phyloP scores from a whole-genome alignment of 2,888 invertebrate genomes.

The Allophyes oxyacanthae region DNA sequence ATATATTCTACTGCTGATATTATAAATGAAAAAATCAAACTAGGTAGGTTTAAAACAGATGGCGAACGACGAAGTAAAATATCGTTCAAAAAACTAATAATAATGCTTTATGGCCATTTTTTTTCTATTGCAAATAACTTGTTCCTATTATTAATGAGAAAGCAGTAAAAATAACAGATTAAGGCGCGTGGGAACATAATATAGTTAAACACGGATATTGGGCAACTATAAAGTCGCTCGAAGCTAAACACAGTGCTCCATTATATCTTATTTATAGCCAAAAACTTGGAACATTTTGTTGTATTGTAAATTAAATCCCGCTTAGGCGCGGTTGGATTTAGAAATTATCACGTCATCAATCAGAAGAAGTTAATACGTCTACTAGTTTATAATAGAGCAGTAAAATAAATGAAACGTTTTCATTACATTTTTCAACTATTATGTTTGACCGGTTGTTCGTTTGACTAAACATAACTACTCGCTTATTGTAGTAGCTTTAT shows the following conservation, averaged over 20 bases:
- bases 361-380: conserved; percentile 40
- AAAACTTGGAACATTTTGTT: conserved; percentile 54
- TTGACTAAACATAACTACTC: too few species aligned
- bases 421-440: conserved; percentile 30
- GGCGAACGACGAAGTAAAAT: conserved; percentile 33
- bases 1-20: conserved; percentile 9
- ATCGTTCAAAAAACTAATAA: conserved; percentile 34
- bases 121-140: conserved; percentile 55
- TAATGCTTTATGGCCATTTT: conserved; percentile 50
- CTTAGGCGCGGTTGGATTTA: conserved; percentile 50
- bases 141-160: conserved; percentile 59
- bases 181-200: conserved; percentile 63
- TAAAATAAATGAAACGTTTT: conserved; percentile 35
- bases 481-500: too few species aligned
- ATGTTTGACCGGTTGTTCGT: conserved; percentile 8
- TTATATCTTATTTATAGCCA: conserved; percentile 65
- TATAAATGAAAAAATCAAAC: conserved; percentile 24
- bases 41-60: conserved; percentile 24
- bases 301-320: conserved; percentile 63
- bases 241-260: conserved; percentile 62
- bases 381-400: conserved; percentile 41
- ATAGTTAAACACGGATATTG: conserved; percentile 57
- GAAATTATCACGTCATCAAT: conserved; percentile 61
- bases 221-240: conserved; percentile 60
- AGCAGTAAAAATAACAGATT: conserved; percentile 57